Evolutionary conservation across 2,113 vertebrate species (phyloP).

Genomic region (Mesocricetus auratus): DNA sequence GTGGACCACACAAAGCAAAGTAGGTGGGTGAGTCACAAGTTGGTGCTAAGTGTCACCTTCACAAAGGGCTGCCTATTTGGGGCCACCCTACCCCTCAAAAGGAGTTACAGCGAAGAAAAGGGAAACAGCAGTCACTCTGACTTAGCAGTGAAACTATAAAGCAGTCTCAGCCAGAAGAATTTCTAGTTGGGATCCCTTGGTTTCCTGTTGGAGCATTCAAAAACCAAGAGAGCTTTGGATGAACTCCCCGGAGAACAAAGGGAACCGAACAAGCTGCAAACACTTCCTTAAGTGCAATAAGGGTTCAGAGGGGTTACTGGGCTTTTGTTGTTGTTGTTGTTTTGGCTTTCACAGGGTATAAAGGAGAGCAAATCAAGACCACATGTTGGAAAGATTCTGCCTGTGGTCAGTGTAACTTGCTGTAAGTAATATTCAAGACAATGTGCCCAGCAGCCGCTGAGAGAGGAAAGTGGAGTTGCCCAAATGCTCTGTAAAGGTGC

Average conservation of each 20-base stretch:
- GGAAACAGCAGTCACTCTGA: neutral
- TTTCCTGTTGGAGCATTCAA: slow-evolving; percentile 43
- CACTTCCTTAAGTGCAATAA: slow-evolving; percentile 82
- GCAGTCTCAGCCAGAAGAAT: slow-evolving; percentile 48
- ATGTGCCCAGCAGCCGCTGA: slow-evolving; percentile 71
- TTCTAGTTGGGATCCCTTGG: slow-evolving; percentile 53
- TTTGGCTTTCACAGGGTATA: slow-evolving; percentile 67
- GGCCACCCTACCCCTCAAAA: slow-evolving; percentile 35
- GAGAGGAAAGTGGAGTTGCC: slow-evolving; percentile 75
- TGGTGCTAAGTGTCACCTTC: slow-evolving; percentile 63
- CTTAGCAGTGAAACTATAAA: slow-evolving; percentile 54
- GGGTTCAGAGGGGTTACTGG: slow-evolving; percentile 67
- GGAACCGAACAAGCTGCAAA: neutral
- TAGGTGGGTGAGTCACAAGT: slow-evolving; percentile 38
- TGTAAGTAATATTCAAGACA: slow-evolving; percentile 82
- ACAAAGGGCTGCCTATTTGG: slow-evolving; percentile 68
- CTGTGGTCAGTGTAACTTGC: slow-evolving; percentile 82
- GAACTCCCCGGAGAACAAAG: slow-evolving; percentile 50
- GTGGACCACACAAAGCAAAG: neutral
- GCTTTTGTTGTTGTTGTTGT: slow-evolving; percentile 59
- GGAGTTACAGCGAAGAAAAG: slow-evolving; percentile 5
- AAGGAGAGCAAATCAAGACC: slow-evolving; percentile 84
- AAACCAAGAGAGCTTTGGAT: neutral
- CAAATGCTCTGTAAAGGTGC: slow-evolving; percentile 84
- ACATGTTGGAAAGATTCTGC: slow-evolving; percentile 79